Base-by-base conservation (phyloP, 2,888 invertebrate genomes). In the Rhimphoctona megacephalus region DNA sequence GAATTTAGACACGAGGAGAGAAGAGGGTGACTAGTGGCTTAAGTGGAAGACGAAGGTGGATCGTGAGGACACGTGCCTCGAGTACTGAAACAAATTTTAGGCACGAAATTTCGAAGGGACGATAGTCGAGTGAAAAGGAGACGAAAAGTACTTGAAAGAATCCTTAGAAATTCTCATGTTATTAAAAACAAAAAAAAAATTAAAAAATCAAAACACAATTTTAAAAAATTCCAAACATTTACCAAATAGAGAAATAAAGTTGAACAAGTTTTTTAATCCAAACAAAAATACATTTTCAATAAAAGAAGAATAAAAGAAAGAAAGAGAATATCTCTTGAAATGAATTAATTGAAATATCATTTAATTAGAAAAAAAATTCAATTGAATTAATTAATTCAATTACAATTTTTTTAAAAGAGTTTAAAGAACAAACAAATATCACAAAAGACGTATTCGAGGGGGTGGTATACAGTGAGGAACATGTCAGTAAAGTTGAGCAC, bases 61-160 rank as follows among this genome's bases (percentile, higher is more conserved):
- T 30, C 30, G 30, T 17, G 72, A 25, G 17, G 86, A 73, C 83
- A 77, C 83, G 83, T 80, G 86, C n/a, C 72, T 49, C 52, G 22
- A 46, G 33, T 69, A 61, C 30, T 52, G 70, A 73, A 83, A 69
- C 33, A 76, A 69, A 43, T 49, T 30, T 70, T 70, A 19, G 43
- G 52, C 49, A 43, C 52, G 33, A 69, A 39, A 52, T 57, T 69
- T 39, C 61, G 76, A 54, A 66, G 57, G 52, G 54, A 77, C 52
- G 78, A 39, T 57, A 77, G 49, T 33, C 9, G 33, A 67, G 43
- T 25, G 30, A 57, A 73, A 80, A 69, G 49, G 57, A 72, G 64
- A 77, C 61, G 77, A 81, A 54, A 52, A 25, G 73, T 57, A 30
- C 83, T 69, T 43, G 66, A 22, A 81, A 85, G n/a, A 43, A 6